Evolutionary conservation across 2,888 invertebrate genomes (phyloP).

Genomic region (Liposcelis brunnea): DNA sequence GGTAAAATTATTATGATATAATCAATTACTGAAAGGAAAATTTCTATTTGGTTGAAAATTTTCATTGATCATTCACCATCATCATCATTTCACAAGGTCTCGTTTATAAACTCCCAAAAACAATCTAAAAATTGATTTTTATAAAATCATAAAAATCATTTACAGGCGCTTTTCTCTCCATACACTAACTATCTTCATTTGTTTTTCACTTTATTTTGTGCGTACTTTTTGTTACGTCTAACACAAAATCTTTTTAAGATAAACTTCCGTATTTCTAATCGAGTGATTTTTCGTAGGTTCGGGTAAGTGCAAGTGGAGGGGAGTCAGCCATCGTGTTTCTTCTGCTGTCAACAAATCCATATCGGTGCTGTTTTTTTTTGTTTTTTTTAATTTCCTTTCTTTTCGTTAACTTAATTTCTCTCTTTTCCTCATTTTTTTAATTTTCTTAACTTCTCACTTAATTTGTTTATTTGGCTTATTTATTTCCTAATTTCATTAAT

Average conservation of each 20-base stretch:
- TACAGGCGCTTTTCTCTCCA: conserved; percentile 19
- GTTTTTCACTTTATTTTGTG: background rate
- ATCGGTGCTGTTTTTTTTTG: conserved; percentile 12
- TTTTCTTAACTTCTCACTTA: conserved; percentile 14
- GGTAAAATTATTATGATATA: too few species aligned
- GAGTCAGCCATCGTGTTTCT: conserved; percentile 9
- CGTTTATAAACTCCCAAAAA: too few species aligned
- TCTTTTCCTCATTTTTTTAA: conserved; percentile 11
- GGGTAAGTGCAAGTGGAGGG: conserved; percentile 18
- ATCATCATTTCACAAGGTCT: too few species aligned
- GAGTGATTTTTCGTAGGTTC: conserved; percentile 17
- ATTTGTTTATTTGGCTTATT: conserved; percentile 20
- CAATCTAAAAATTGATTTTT: too few species aligned
- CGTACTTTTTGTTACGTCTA: conserved; percentile 22
- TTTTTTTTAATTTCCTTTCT: conserved; percentile 11
- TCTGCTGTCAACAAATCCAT: background rate
- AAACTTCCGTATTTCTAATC: conserved; percentile 6
- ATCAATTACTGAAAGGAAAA: too few species aligned
- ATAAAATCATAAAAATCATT: too few species aligned
- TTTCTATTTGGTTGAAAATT: too few species aligned
- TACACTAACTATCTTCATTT: conserved; percentile 13
- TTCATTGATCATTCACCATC: too few species aligned
- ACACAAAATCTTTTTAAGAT: conserved; percentile 29
- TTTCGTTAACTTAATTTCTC: conserved; percentile 12
- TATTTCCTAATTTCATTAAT: conserved; percentile 18